Conservation (phyloP, 2,113 vertebrate genomes). For the Erpornis zantholeuca region DNA sequence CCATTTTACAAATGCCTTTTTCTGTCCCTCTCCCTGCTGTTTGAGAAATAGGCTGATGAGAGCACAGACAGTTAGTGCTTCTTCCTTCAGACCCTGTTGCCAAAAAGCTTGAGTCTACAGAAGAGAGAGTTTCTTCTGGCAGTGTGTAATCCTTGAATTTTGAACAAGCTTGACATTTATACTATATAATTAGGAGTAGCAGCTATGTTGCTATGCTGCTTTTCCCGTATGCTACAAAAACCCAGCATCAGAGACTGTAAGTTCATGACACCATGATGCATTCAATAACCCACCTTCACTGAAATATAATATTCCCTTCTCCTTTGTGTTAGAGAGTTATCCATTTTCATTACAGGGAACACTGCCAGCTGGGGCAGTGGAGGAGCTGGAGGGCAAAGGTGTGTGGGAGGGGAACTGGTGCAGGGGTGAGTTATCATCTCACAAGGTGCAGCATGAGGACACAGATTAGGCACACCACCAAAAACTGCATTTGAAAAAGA, state of each 20-base stretch:
- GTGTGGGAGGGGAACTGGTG: background rate
- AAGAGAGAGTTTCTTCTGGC: conserved; percentile 25
- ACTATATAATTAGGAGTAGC: conserved; percentile 51
- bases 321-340: background rate
- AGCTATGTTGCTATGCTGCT: conserved; percentile 20
- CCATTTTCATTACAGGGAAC: background rate
- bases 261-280: background rate
- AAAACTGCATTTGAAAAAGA: background rate
- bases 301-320: background rate
- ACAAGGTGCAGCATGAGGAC: background rate
- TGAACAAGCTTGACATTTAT: conserved; percentile 55
- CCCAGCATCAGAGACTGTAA: background rate
- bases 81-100: background rate
- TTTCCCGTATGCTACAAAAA: conserved; percentile 40
- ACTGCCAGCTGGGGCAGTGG: background rate
- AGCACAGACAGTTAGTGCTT: conserved; percentile 4
- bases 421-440: background rate
- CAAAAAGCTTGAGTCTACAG: conserved; percentile 29
- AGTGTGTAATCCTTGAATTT: conserved; percentile 23
- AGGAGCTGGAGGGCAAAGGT: background rate
- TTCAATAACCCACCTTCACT: background rate
- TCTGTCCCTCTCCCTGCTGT: background rate
- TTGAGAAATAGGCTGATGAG: background rate
- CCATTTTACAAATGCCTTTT: background rate
- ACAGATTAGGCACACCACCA: background rate